These are phyloP conservation scores for Panthera uncia DNA, from an alignment of 2,113 vertebrate species.

Conservation along the genomic window DNA sequence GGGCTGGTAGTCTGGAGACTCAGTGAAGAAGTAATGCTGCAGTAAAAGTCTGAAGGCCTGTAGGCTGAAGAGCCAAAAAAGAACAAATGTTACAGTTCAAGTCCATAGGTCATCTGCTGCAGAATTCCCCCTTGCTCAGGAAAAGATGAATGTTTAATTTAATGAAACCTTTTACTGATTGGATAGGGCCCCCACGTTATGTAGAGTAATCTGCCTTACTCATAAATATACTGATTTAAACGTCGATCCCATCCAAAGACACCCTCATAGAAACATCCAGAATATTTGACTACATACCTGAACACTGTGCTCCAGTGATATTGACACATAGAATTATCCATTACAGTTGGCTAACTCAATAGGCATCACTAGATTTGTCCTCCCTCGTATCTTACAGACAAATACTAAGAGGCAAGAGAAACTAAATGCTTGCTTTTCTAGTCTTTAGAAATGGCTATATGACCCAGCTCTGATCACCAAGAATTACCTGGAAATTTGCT, in stretches of 20 bases:
- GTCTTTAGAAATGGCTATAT: neutral
- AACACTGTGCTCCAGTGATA: neutral
- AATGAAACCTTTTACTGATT: too few species aligned
- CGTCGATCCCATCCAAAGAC: neutral
- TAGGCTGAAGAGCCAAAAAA: neutral
- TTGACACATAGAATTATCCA: neutral
- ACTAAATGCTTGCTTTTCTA: neutral
- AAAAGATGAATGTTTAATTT: too few species aligned
- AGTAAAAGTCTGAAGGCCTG: neutral
- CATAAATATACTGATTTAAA: neutral
- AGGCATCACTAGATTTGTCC: neutral
- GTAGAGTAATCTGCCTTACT: neutral
- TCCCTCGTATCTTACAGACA: neutral
- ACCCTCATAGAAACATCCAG: neutral
- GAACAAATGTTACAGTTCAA: neutral
- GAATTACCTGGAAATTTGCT: neutral
- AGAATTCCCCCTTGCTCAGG: too few species aligned
- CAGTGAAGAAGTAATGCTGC: neutral
- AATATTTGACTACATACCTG: neutral
- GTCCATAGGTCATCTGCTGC: neutral
- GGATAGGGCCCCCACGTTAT: too few species aligned
- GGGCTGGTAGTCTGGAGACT: neutral
- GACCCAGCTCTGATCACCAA: neutral
- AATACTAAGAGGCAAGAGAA: neutral
- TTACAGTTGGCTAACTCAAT: neutral